These are phyloP conservation scores for Trialeurodes vaporariorum DNA, from an alignment of 1,140 invertebrate genomes.

Conservation along the genomic window DNA sequence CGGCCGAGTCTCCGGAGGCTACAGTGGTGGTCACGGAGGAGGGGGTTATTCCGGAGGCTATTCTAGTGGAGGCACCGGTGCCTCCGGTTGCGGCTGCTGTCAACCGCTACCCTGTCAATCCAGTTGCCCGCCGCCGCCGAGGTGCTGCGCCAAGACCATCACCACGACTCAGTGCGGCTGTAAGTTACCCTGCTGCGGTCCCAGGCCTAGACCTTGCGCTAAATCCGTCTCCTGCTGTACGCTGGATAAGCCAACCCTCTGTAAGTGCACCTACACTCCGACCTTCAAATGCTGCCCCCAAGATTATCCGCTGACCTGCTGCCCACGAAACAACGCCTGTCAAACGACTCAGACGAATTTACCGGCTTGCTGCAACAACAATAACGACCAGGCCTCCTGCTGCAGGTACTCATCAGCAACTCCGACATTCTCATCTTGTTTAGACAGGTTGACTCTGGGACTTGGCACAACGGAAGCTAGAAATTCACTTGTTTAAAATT, in stretches of 20 bases:
- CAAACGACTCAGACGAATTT: neutral
- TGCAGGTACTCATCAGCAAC: neutral
- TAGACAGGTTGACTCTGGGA: too few species aligned
- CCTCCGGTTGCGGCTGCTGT: too few species aligned
- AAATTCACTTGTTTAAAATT: too few species aligned
- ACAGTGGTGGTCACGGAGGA: too few species aligned
- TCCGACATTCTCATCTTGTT: too few species aligned
- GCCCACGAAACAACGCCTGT: neutral
- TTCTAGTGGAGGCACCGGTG: too few species aligned
- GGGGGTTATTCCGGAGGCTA: too few species aligned
- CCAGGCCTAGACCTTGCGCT: neutral
- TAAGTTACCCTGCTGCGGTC: neutral
- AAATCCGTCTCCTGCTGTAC: neutral
- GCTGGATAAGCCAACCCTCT: neutral
- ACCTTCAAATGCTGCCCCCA: neutral
- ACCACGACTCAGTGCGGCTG: neutral
- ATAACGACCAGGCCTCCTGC: neutral
- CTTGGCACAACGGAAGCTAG: too few species aligned
- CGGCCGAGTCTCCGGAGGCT: too few species aligned
- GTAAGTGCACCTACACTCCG: neutral
- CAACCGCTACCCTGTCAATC: too few species aligned
- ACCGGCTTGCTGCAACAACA: neutral
- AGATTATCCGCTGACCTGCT: neutral
- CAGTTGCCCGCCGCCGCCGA: neutral
- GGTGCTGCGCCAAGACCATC: neutral